These are phyloP conservation scores for Anticlea derivata DNA, from an alignment of 2,888 invertebrate genomes.

Conservation along the genomic window DNA sequence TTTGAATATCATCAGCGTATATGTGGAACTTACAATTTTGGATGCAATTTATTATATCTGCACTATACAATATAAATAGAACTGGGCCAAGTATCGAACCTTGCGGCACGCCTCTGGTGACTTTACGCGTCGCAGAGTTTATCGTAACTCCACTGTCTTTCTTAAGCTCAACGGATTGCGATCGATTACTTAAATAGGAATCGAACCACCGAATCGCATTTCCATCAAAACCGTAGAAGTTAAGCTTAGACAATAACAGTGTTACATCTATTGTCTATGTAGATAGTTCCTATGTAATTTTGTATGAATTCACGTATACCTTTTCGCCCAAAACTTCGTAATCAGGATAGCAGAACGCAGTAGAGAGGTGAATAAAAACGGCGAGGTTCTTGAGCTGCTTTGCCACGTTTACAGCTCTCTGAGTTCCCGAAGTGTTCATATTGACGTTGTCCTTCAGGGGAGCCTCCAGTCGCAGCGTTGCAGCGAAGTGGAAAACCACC, in stretches of 20 bases:
- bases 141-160: background rate
- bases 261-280: background rate
- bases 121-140: background rate
- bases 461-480: conserved; percentile 95
- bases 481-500: conserved; percentile 96
- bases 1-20: too few species aligned
- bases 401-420: conserved; percentile 89
- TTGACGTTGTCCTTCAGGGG: conserved; percentile 92
- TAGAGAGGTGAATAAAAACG: conserved; percentile 94
- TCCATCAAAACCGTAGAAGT: background rate
- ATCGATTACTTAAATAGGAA: background rate
- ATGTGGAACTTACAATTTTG: too few species aligned
- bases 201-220: background rate
- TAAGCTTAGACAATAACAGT: background rate
- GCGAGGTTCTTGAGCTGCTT: conserved; percentile 89
- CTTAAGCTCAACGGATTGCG: background rate
- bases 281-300: too few species aligned
- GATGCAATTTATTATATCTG: too few species aligned
- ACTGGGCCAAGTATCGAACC: too few species aligned
- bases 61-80: too few species aligned
- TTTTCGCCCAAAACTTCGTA: conserved; percentile 77
- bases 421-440: conserved; percentile 96
- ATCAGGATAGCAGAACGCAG: conserved; percentile 98
- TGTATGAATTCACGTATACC: too few species aligned
- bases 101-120: background rate